Conservation (phyloP, 2,113 vertebrate species). For the Pelusios castaneus region DNA sequence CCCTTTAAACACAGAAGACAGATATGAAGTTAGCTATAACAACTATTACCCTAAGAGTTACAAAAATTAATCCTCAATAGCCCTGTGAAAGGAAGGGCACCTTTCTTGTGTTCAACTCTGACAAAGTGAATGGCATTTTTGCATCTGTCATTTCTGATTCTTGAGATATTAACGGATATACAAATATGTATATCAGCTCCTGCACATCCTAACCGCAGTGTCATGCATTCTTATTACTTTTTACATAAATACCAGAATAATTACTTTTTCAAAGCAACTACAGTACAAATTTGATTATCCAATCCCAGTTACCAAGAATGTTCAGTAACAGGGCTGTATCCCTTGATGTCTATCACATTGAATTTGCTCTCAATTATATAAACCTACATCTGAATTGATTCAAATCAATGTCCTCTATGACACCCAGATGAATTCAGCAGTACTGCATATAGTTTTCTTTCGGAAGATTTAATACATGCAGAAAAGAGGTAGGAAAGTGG, state of each 20-base stretch:
- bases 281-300: neutral
- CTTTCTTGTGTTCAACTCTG: neutral
- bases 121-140: neutral
- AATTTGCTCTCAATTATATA: slow-evolving; percentile 9
- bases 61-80: neutral
- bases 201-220: neutral
- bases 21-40: too few species aligned
- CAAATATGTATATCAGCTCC: neutral
- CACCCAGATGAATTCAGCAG: neutral
- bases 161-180: neutral
- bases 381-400: neutral
- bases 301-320: neutral
- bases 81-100: neutral
- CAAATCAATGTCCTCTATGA: neutral
- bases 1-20: neutral
- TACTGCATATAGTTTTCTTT: neutral
- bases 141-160: neutral
- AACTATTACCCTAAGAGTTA: too few species aligned
- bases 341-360: neutral
- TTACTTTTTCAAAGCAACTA: neutral
- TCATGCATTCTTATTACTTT: neutral
- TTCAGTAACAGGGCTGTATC: fast-evolving
- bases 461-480: neutral
- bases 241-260: neutral
- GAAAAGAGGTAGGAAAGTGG: neutral